Evolutionary conservation across 1,140 invertebrate species (phyloP).

Genomic region (Popillia japonica): DNA sequence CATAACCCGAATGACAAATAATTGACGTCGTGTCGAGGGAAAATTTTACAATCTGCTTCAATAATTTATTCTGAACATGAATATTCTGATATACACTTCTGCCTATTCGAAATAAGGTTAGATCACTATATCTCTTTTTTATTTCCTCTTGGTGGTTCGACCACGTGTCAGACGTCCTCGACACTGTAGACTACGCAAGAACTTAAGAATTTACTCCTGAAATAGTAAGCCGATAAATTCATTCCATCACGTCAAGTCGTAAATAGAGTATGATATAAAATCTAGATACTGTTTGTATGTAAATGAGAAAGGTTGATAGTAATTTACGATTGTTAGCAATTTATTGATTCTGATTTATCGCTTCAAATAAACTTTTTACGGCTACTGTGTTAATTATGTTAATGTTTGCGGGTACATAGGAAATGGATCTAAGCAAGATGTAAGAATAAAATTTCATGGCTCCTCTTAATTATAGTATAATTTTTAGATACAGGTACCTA

Average conservation of each 20-base stretch:
- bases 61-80: conserved; percentile 24
- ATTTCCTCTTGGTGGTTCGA: not conserved
- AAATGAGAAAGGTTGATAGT: not conserved
- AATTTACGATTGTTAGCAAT: conserved; percentile 13
- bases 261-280: conserved; percentile 8
- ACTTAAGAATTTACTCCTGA: not conserved
- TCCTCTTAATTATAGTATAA: too few species aligned
- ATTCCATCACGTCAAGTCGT: conserved; percentile 17
- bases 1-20: not conserved
- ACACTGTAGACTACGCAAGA: not conserved
- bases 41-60: conserved; percentile 17
- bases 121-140: not conserved
- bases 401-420: not conserved
- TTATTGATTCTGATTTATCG: not conserved
- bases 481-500: not conserved
- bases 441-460: not conserved
- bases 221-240: conserved; percentile 14
- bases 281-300: not conserved
- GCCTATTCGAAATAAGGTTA: not conserved
- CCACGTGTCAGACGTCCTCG: not conserved
- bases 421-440: not conserved
- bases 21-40: not conserved
- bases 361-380: not conserved
- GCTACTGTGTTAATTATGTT: not conserved
- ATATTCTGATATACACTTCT: not conserved